Evolutionary conservation across 2,888 invertebrate species (phyloP), one percentile per base, ranked within the genome.

Genomic region (Hecatera dysodea): DNA sequence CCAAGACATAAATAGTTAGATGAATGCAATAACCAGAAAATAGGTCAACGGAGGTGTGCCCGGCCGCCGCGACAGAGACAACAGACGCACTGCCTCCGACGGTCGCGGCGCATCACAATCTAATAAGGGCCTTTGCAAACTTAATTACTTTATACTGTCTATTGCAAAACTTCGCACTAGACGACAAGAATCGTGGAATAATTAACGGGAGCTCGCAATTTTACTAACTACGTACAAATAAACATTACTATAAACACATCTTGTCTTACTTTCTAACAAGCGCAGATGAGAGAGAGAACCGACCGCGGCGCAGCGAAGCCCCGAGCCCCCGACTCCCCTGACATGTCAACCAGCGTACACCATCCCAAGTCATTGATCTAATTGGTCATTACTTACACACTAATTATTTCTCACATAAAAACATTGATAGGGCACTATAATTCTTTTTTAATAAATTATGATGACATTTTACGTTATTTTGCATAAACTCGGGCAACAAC

Each of bases 21-120:
- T 90, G 92, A 90, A 95, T 95, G 95, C 95, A 96, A 91, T 94
- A 95, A 91, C 92, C 94, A 94, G 96, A 94, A 96, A 94, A 95
- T 96, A 95, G 96, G 96, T 96, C 96, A 96, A 90, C 92, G 92
- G 94, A 95, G 95, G 95, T 95, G 95, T 93, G 95, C 94, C 95
- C 93, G 92, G 92, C 89, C 92, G 87, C 90, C 90, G 89, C 90
- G 92, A 92, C 87, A 91, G 93, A 92, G 92, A 93, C 91, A 88
- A 88, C 89, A 88, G 83, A 88, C 91, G 90, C 88, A 92, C 92
- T 92, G 90, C 86, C 92, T 90, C 89, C 90, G 81, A 85, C 86
- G 84, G 75, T 80, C 88, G 87, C 88, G 84, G 90, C 91, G 90
- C 90, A 90, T 89, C 86, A 87, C 88, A 88, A 89, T 91, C 87